Evolutionary conservation across 2,113 vertebrate genomes (phyloP).

Genomic region (Cyanoliseus patagonus): DNA sequence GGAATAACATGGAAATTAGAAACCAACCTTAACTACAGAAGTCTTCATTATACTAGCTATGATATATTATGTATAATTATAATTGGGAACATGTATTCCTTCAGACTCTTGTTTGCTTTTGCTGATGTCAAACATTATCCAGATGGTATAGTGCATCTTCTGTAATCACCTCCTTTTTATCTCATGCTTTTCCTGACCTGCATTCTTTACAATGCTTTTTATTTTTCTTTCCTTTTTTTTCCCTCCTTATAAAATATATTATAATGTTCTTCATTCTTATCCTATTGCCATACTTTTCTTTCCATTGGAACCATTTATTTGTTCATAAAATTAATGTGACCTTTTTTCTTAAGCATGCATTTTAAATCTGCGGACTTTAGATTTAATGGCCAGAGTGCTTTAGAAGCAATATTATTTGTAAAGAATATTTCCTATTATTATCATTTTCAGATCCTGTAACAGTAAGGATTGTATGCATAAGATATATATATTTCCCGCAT

Average conservation of each 20-base stretch:
- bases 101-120: slow-evolving; percentile 45
- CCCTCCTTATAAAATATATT: background rate
- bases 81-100: background rate
- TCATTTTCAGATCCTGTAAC: background rate
- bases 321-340: background rate
- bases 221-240: accelerated
- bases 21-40: background rate
- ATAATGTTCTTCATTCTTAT: background rate
- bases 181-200: background rate
- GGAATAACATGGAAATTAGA: background rate
- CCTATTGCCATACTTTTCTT: background rate
- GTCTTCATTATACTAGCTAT: background rate
- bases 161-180: slow-evolving; percentile 18
- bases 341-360: background rate
- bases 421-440: background rate
- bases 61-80: background rate
- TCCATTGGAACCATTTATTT: background rate
- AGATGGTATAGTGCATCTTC: slow-evolving; percentile 26
- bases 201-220: background rate
- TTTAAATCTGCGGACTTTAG: background rate
- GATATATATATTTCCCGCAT: background rate
- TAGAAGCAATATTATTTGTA: background rate
- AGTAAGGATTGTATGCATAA: background rate
- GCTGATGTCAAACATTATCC: slow-evolving; percentile 27
- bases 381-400: background rate